Base-by-base conservation (phyloP, 2,113 vertebrate genomes). In the Bothrops jararaca region DNA sequence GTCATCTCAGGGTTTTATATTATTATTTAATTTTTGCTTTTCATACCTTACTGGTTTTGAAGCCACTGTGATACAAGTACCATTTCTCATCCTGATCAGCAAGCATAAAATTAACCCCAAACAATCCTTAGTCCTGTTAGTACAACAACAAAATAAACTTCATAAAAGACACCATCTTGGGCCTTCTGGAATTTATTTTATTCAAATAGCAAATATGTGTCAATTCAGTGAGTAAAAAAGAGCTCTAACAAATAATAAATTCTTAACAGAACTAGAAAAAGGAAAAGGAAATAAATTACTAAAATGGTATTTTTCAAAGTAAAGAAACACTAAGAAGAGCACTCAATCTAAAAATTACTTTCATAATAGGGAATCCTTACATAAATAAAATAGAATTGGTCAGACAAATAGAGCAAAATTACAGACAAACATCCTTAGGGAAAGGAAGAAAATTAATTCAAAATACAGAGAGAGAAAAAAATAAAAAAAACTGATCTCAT, bases 21-120 rank as follows among this genome's bases (percentile, higher is more conserved):
- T 85, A 90, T 85, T 85, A 90, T 85, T 92, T 90, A 58, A 89
- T 86, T 34, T 29, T 9, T 90, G 12, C 52, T 86, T 29, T 90
- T 48, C 22, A 39, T 26, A 8, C 5, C 50, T 29, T 60, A 48
- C 29, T 69, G 39, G 18, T 56, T 52, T 24, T 90, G 54, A 90
- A 86, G n/a, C 20, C 29, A 85, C 29, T 48, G 45, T 26, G 48
- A 92, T 56, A 39, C 64, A 80, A 42, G 9, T 50, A 85, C 42
- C 42, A 52, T 50, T 89, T 89, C 42, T 80, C 4, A 60, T 29
- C 15, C 23, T 26, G 80, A 45, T 23, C n/a, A 56, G 34, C 53
- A 52, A 39, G 13, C 34, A 80, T 8, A 89, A 39, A 13, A 48
- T 15, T 48, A 15, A n/a, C 24, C 24, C 3, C 26, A 45, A 86